These are phyloP conservation scores for Apodemus sylvaticus DNA, from an alignment of 2,113 vertebrate species.

Conservation along the genomic window DNA sequence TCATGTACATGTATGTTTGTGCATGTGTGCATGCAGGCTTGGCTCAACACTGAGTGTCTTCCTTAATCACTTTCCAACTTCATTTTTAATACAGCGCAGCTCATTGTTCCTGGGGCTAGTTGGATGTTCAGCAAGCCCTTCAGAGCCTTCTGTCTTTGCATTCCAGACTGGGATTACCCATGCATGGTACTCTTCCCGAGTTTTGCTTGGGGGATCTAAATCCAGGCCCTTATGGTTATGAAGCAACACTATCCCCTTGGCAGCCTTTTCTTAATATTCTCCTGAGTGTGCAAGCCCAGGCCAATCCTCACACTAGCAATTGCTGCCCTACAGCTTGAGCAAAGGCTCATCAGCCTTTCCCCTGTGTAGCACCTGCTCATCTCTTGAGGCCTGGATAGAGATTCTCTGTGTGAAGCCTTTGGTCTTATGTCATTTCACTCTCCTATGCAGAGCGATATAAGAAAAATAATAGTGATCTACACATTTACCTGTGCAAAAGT, in stretches of 20 bases:
- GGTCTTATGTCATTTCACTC: not conserved
- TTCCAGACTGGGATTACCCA: not conserved
- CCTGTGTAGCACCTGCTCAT: not conserved
- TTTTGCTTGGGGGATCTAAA: not conserved
- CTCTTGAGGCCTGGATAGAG: not conserved
- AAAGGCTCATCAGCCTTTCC: not conserved
- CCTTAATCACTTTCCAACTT: not conserved
- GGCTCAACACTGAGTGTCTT: not conserved
- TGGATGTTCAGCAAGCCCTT: not conserved
- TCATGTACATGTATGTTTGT: not conserved
- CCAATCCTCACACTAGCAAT: not conserved
- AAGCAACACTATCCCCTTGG: not conserved
- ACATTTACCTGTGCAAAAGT: not conserved
- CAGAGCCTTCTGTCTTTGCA: not conserved
- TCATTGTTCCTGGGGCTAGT: not conserved
- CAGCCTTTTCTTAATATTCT: slow-evolving; percentile 13
- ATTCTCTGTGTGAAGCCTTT: slow-evolving; percentile 7
- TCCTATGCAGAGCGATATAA: not conserved
- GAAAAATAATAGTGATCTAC: slow-evolving; percentile 9
- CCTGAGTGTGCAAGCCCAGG: not conserved
- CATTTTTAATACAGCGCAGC: not conserved
- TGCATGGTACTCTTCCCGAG: too few species aligned
- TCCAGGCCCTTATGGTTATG: too few species aligned
- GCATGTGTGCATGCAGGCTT: not conserved
- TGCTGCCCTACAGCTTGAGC: not conserved